A percentile compares a stretch with the other conserved stretches of the same genome.
Evolutionary conservation across 2,797 vertebrate genomes (phyloP).

Genomic region (Clangula hyemalis): DNA sequence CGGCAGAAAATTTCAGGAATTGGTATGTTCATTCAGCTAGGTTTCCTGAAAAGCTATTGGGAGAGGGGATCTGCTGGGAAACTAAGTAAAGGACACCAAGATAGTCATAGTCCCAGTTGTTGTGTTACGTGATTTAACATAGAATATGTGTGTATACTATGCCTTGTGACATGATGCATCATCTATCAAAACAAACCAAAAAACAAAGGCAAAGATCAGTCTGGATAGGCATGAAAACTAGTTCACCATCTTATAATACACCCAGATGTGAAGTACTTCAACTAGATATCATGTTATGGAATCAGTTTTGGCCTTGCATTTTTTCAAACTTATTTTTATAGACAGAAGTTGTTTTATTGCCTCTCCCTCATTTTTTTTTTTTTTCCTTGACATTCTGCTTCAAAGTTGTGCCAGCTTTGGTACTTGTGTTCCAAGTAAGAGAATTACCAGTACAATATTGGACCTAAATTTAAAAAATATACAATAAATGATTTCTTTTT

Average conservation of each 20-base stretch:
- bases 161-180: fast-evolving
- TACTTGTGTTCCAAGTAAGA: not conserved
- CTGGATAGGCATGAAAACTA: not conserved
- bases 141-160: not conserved
- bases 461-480: not conserved
- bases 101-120: not conserved
- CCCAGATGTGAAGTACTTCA: not conserved
- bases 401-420: not conserved
- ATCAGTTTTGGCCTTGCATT: not conserved
- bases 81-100: not conserved
- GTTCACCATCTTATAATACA: not conserved
- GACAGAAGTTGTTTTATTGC: not conserved
- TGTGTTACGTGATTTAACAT: fast-evolving
- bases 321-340: not conserved
- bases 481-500: too few relatives aligned
- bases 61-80: too few relatives aligned
- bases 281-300: not conserved
- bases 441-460: not conserved
- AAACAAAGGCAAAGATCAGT: not conserved
- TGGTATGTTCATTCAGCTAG: constrained; percentile 35
- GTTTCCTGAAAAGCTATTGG: not conserved
- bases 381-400: not conserved
- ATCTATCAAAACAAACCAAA: not conserved
- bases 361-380: not conserved
- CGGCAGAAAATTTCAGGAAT: constrained; percentile 36